Evolutionary conservation across 1,140 invertebrate genomes (phyloP), one percentile per base, ranked within the genome.

Genomic region (Hydropsyche tenuis): DNA sequence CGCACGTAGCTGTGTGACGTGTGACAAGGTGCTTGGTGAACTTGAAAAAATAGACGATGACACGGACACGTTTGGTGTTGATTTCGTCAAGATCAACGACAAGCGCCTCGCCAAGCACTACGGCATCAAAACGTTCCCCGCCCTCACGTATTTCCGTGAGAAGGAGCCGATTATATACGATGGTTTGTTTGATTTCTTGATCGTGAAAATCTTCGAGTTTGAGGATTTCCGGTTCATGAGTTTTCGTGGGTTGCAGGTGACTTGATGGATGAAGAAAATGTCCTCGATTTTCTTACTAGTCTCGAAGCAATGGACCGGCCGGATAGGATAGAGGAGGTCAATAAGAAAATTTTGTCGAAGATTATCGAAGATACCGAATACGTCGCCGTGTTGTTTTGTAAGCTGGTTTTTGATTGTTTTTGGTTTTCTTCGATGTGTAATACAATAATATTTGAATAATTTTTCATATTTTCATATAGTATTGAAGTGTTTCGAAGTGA

Each of bases 51-150:
- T 97, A 80, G 94, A 96, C 86, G 94, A 96, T 85, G 95, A 96
- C 84, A 96, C 94, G 65, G 94, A 96, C 84, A 91, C 92, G 43
- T 96, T 96, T 84, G 95, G 95, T 78, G 94, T 97, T 76, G 93
- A 95, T 84, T 95, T 97, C 85, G 94, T 96, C 73, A 97, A 97
- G 86, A 96, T 96, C 82, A 96, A 96, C 87, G 96, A 97, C 86
- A 96, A 96, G 88, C 89, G 95, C 85, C 87, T 95, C 79, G 95
- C 96, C 65, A 97, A 97, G 82, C 94, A 96, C 79, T 95, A 96
- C 90, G 95, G 94, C 79, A 95, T 97, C 83, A 95, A 92, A 83
- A 94, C 89, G 83, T 97, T 97, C 82, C 96, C 96, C 73, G 93
- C 94, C 70, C 93, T 97, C 84, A 95, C 95, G 77, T 97, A 96